Evolutionary conservation across 2,888 invertebrate genomes (phyloP).

Genomic region (Athripsodes cinereus): DNA sequence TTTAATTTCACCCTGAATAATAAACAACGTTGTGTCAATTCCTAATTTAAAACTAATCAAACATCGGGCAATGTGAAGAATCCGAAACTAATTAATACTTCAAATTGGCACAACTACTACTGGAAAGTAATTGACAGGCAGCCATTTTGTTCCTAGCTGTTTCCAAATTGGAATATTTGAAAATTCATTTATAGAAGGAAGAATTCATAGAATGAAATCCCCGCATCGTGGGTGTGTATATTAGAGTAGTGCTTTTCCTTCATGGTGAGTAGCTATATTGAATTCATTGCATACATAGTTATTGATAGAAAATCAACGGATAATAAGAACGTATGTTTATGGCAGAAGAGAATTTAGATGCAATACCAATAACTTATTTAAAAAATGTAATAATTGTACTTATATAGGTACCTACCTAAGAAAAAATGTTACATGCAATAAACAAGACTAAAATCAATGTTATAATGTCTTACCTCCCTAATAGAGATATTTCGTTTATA

Average conservation of each 20-base stretch:
- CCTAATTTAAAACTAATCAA: background rate
- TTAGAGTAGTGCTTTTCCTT: too few species aligned
- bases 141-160: constrained; percentile 9
- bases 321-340: background rate
- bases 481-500: too few species aligned
- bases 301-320: background rate
- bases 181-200: constrained; percentile 20
- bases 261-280: too few species aligned
- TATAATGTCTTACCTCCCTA: too few species aligned
- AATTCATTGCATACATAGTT: too few species aligned
- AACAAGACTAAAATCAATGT: too few species aligned
- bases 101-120: background rate
- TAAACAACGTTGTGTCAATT: background rate
- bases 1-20: too few species aligned
- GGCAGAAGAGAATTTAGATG: too few species aligned
- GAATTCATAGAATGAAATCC: constrained; percentile 1
- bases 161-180: constrained; percentile 20
- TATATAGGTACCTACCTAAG: too few species aligned
- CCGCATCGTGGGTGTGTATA: background rate
- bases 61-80: constrained; percentile 1
- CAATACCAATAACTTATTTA: too few species aligned
- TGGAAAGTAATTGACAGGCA: constrained; percentile 9
- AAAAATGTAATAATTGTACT: too few species aligned
- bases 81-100: constrained; percentile 11
- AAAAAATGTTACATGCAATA: too few species aligned